A percentile compares a stretch with the other conserved stretches of the same genome.
Evolutionary conservation across 2,888 invertebrate genomes (phyloP).

Genomic region (Alitta virens): DNA sequence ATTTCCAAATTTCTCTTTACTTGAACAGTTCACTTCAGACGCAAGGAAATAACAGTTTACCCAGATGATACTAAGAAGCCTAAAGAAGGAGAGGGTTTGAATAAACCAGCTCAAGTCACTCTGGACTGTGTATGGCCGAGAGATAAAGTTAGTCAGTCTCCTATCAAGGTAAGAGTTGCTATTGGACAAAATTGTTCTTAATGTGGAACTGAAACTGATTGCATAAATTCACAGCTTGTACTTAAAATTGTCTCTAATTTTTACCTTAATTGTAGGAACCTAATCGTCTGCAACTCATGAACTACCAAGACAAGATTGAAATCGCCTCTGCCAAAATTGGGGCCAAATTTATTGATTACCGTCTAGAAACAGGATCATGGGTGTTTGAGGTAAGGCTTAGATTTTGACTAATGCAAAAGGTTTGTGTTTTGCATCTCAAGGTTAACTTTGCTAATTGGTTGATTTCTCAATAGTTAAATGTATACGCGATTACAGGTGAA

Average conservation of each 20-base stretch:
- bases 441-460: too few relatives aligned
- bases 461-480: too few relatives aligned
- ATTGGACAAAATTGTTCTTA: too few relatives aligned
- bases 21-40: slow-evolving; percentile 78
- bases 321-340: slow-evolving; percentile 81
- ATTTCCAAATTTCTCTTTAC: background rate
- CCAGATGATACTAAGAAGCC: slow-evolving; percentile 89
- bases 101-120: slow-evolving; percentile 81
- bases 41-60: slow-evolving; percentile 93
- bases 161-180: slow-evolving; percentile 70
- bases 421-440: too few relatives aligned
- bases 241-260: background rate
- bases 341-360: slow-evolving; percentile 89
- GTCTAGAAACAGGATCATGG: slow-evolving; percentile 95
- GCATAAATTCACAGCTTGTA: background rate
- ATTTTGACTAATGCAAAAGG: background rate
- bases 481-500: slow-evolving; percentile 73
- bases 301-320: slow-evolving; percentile 82
- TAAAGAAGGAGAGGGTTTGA: slow-evolving; percentile 80
- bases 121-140: slow-evolving; percentile 92
- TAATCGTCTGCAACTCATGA: slow-evolving; percentile 73
- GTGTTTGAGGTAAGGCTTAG: slow-evolving; percentile 73
- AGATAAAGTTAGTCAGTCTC: slow-evolving; percentile 73
- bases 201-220: too few relatives aligned
- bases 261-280: slow-evolving; percentile 59